These are phyloP conservation scores for Drosophila nigricruria DNA, from an alignment of 2,888 invertebrate species.

Conservation along the genomic window DNA sequence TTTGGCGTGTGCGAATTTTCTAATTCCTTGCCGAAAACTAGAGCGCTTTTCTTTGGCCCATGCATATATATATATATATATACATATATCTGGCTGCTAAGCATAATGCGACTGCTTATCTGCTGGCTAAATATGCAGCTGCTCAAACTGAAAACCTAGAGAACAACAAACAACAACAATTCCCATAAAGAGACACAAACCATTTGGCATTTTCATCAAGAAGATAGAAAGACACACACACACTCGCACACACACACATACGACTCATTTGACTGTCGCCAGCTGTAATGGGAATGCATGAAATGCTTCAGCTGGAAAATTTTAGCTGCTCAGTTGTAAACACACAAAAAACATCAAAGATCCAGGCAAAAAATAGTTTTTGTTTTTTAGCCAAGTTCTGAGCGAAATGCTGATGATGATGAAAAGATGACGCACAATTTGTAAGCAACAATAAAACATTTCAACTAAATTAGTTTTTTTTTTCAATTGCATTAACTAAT, in stretches of 20 bases:
- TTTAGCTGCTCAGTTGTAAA: conserved; percentile 55
- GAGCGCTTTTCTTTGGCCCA: conserved; percentile 7
- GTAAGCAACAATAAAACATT: conserved; percentile 74
- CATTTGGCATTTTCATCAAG: conserved; percentile 79
- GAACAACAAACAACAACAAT: conserved; percentile 80
- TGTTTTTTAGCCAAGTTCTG: conserved; percentile 40
- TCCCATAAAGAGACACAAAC: conserved; percentile 80
- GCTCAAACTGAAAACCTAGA: conserved; percentile 64
- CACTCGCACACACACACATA: conserved; percentile 28
- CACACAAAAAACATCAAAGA: conserved; percentile 43
- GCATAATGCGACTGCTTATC: conserved; percentile 68
- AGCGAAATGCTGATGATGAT: conserved; percentile 57
- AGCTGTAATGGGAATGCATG: conserved; percentile 74
- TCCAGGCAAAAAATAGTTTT: conserved; percentile 17
- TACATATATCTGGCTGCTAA: conserved; percentile 24
- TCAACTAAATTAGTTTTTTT: conserved; percentile 79
- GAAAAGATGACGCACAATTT: conserved; percentile 75
- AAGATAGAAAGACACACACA: conserved; percentile 35
- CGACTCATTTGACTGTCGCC: conserved; percentile 73
- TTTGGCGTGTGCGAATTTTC: background rate
- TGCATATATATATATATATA: background rate
- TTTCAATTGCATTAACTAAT: conserved; percentile 71
- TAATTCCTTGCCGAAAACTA: conserved; percentile 19
- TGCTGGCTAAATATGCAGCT: conserved; percentile 64
- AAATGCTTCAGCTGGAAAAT: conserved; percentile 46